These are phyloP conservation scores for Pedetes capensis DNA, from an alignment of 2,113 vertebrate species.

Conservation along the genomic window DNA sequence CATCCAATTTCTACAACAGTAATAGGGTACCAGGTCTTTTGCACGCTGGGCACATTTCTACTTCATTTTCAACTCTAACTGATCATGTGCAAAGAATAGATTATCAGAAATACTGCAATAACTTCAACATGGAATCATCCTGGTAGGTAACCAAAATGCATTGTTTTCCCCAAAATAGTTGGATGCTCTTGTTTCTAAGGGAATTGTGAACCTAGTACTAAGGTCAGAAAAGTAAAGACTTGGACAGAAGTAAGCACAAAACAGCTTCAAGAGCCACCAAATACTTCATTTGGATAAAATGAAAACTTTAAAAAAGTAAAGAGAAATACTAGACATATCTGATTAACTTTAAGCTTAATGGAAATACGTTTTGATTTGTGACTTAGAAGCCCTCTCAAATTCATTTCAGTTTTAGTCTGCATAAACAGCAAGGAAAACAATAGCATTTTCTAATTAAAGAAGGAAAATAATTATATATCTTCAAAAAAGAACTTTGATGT, in stretches of 20 bases:
- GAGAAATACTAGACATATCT: neutral
- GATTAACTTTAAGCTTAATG: neutral
- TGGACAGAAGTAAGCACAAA: constrained; percentile 24
- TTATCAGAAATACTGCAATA: constrained; percentile 75
- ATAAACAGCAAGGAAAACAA: neutral
- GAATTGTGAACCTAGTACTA: constrained; percentile 16
- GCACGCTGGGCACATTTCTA: constrained; percentile 45
- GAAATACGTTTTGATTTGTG: constrained; percentile 30
- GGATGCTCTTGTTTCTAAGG: constrained; percentile 49
- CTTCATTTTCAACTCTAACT: constrained; percentile 66
- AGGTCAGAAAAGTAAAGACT: constrained; percentile 54
- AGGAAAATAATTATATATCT: neutral
- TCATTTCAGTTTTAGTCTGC: neutral
- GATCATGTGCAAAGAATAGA: neutral
- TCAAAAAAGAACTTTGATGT: neutral
- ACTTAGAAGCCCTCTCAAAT: neutral
- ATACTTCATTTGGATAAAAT: constrained; percentile 50
- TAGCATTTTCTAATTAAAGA: constrained; percentile 4
- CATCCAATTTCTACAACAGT: neutral
- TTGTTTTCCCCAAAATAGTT: constrained; percentile 67
- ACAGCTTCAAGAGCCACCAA: constrained; percentile 21
- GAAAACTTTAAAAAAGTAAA: constrained; percentile 15
- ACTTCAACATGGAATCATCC: constrained; percentile 78
- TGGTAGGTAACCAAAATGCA: constrained; percentile 73
- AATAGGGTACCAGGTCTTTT: neutral